Evolutionary conservation across 2,113 vertebrate genomes (phyloP), one percentile per base, ranked within the genome.

Genomic region (Brachypteracias leptosomus): DNA sequence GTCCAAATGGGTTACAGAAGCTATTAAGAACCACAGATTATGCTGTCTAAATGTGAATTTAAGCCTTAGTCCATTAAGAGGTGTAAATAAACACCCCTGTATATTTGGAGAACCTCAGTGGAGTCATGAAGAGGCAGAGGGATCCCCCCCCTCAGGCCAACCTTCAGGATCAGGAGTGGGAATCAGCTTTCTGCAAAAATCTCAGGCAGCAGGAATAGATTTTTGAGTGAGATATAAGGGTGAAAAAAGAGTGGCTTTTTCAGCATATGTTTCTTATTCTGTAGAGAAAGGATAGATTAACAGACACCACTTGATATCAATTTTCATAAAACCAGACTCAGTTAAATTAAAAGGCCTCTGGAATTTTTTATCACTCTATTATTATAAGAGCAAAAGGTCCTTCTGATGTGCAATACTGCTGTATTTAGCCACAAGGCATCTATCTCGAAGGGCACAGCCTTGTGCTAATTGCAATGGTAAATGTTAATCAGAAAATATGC

Each of bases 401-500:
- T 96, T 95, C 90, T 90, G 89, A 95, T 96, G 79, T 73, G 62
- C 77, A 84, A 33, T 76, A 74, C 58, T 65, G 90, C 79, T 89
- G 90, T 93, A 88, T 76, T 81, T 93, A 87, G 79, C 95, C 79
- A 77, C 85, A 51, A 93, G 93, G 87, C 93, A 95, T 90, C 55
- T 78, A 58, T 92, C 89, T 96, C 3, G 1, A 94, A 96, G 93
- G 92, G 86, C 72, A 81, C 71, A 81, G 89, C 68, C 78, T 90
- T 76, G 22, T 1, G 10, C 70, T 97, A 97, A 97, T 95, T 96
- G 92, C 76, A 66, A 17, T 71, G 79, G 92, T 87, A 95, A 97
- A 96, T 17, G 85, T 95, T 97, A 97, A 96, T 97, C 89, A 95
- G 92, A 95, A 96, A 96, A 96, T 93, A 94, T 62, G 95, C 62